These are phyloP conservation scores for Anagrus nilaparvatae DNA, from an alignment of 1,140 invertebrate genomes.

Conservation along the genomic window DNA sequence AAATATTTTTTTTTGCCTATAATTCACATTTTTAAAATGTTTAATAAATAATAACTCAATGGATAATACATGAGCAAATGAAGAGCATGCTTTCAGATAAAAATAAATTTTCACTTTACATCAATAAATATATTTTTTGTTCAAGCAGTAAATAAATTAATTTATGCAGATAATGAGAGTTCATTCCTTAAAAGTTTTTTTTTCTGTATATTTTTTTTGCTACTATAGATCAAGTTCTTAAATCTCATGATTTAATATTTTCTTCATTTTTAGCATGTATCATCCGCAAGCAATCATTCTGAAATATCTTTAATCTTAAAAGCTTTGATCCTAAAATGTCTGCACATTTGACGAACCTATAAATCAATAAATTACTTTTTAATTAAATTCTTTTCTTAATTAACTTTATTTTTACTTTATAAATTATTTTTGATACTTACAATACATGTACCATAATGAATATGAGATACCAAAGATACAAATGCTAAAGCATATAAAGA, in stretches of 20 bases:
- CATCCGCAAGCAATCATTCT: slow-evolving; percentile 54
- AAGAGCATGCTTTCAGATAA: not conserved
- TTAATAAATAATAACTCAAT: not conserved
- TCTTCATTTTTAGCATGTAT: slow-evolving; percentile 40
- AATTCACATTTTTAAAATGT: too few relatives aligned
- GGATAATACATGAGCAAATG: not conserved
- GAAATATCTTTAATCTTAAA: slow-evolving; percentile 49
- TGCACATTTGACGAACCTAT: slow-evolving; percentile 61
- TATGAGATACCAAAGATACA: slow-evolving; percentile 62
- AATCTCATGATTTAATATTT: slow-evolving; percentile 11
- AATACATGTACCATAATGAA: slow-evolving; percentile 88
- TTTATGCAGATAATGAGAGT: slow-evolving; percentile 12
- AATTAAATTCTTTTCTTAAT: slow-evolving; percentile 7
- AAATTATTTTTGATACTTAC: slow-evolving; percentile 47
- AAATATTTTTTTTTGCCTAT: too few relatives aligned
- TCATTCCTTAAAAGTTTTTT: slow-evolving; percentile 26
- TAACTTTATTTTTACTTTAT: not conserved
- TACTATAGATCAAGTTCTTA: slow-evolving; percentile 11
- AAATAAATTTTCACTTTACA: not conserved
- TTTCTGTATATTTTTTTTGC: slow-evolving; percentile 19
- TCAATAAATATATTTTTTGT: slow-evolving; percentile 12
- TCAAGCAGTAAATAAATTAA: too few relatives aligned
- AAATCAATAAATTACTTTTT: slow-evolving; percentile 11
- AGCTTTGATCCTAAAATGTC: slow-evolving; percentile 58
- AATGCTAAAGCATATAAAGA: slow-evolving; percentile 64